These are phyloP conservation scores for Lepus oiostolus DNA, from an alignment of 2,797 vertebrate genomes.

Conservation along the genomic window DNA sequence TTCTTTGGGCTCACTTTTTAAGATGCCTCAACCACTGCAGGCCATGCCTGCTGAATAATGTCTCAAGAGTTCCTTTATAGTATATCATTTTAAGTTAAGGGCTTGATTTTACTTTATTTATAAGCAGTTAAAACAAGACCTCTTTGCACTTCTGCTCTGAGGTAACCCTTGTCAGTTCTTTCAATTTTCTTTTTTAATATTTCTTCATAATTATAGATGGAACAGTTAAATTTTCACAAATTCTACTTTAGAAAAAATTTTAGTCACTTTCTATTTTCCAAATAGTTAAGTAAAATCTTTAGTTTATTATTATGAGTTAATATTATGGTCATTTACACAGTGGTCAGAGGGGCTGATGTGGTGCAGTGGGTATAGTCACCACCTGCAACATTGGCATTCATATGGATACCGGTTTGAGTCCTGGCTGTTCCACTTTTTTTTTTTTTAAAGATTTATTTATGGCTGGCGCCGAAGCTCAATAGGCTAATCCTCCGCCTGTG, in stretches of 20 bases:
- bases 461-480: too few relatives aligned
- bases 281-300: not conserved
- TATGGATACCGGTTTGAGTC: too few relatives aligned
- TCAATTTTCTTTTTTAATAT: not conserved
- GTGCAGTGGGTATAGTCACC: too few relatives aligned
- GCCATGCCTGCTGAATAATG: not conserved
- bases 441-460: too few relatives aligned
- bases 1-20: constrained; percentile 18
- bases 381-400: too few relatives aligned
- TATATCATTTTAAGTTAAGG: constrained; percentile 9
- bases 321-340: not conserved
- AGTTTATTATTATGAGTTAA: not conserved
- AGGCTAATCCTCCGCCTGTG: too few relatives aligned
- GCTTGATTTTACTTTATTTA: constrained; percentile 30
- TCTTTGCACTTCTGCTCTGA: not conserved
- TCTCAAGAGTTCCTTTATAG: not conserved
- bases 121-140: not conserved
- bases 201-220: not conserved
- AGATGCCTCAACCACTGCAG: not conserved
- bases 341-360: too few relatives aligned
- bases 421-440: too few relatives aligned
- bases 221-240: not conserved
- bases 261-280: not conserved
- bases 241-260: not conserved
- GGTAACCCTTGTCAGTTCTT: not conserved